Base-by-base conservation (phyloP, 2,113 vertebrate genomes). In the Archilochus colubris region DNA sequence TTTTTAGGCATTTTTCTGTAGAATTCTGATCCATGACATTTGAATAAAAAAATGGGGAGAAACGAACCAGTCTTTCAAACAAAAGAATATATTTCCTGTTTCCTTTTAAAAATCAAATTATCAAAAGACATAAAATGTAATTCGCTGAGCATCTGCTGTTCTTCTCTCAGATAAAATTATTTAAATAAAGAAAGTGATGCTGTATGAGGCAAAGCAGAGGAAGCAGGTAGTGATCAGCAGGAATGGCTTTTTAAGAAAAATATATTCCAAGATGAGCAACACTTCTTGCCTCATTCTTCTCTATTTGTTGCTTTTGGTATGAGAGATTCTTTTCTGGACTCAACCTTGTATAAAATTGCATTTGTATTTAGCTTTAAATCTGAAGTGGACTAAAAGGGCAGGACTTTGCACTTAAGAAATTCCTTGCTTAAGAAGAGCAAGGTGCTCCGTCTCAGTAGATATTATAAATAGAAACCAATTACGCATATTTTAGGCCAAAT, bases 111-210 rank as follows among this genome's bases (percentile, higher is more conserved):
- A 97, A 94, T 94, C 82, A 92, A 94, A 93, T 88, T 94, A 94
- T n/a, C 62, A 63, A 92, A 75, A 62, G 50, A 33, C 30, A 96
- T 85, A 73, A 96, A 95, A 93, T 67, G 70, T 92, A 94, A 95
- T 96, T 95, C 79, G 54, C 55, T 80, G 88, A 95, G 87, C 92
- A 97, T 95, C 94, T 95, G 95, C 64, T 94, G 91, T 94, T 96
- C 72, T 97, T 97, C 89, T 95, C 73, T 48, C 62, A 63, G 69
- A 95, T 95, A 28, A 96, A 95, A 94, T 91, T 75, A 53, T 92
- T 90, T 74, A 89, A 96, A 90, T 66, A 67, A 19, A 86, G 80
- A 91, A 96, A 89, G 31, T 57, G 85, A 89, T 92, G 93, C 53
- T 86, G n/a, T 63, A 86, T 86, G 75, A 67, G 59, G 43, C 54